Evolutionary conservation across 2,797 vertebrate species (phyloP), one percentile per base, ranked within the genome.

Genomic region (Ambastaia sidthimunki): DNA sequence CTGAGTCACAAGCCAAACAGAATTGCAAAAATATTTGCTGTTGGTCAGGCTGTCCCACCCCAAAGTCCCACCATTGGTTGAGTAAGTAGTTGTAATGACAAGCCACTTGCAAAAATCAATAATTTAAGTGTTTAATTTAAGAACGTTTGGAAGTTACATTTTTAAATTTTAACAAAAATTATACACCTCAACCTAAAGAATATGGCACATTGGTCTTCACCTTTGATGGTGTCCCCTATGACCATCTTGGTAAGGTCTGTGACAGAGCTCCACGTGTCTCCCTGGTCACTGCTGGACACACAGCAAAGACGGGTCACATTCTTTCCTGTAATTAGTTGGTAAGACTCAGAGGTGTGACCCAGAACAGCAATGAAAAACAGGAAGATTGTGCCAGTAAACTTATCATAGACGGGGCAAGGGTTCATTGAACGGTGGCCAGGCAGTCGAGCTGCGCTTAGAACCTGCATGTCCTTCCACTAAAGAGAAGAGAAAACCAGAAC

Each of bases 341-440:
- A 93, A 7, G 94, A 89, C 87, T 98, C 97, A 0, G 96, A 93
- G 0, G 94, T 96, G 88, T 94, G 95, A 60, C 97, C 97, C 28
- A 95, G 90, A 66, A 99, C 95, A 0, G 96, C 96, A 25, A 98
- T 97, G 92, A 99, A 99, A 92, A 99, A 97, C 60, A 99, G 92
- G 92, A 98, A 98, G 81, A 98, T 88, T 0, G 94, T 95, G n/a
- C 91, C 94, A 0, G 96, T 98, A 88, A 94, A 93, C 54, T 94
- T 91, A 0, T 99, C 97, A 0, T 94, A 98, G 84, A 99, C 93
- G 0, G 98, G 98, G 68, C 97, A 98, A 2, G 97, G 97, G 87
- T 99, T 99, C 98, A 99, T 99, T 0, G 98, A 98, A 1, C 97
- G 93, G 85, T 97, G 94, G 44, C 94, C 95, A 15, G 91, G 91